Evolutionary conservation across 2,797 vertebrate species (phyloP).

Genomic region (Anolis apletophallus): DNA sequence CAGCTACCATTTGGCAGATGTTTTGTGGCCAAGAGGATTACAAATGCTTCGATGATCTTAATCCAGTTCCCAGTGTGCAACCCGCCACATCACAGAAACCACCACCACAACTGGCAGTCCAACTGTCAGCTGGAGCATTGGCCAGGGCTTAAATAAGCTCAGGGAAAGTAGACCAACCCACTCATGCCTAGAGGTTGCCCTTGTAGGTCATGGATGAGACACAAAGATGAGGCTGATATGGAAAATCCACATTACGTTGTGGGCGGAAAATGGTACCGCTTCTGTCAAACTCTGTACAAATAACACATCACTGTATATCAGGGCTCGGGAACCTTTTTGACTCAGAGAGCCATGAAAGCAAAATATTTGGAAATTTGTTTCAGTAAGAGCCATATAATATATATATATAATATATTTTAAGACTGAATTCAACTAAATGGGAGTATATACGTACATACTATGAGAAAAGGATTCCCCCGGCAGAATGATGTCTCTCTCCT

Average conservation of each 20-base stretch:
- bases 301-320: not conserved
- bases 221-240: conserved; percentile 60
- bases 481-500: too few relatives aligned
- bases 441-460: too few relatives aligned
- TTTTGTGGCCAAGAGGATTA: conserved; percentile 70
- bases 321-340: too few relatives aligned
- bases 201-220: conserved; percentile 68
- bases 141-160: conserved; percentile 69
- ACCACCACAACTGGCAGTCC: conserved; percentile 73
- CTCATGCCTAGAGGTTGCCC: conserved; percentile 67
- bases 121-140: conserved; percentile 68
- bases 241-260: conserved; percentile 68
- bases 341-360: too few relatives aligned
- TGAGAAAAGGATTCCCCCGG: too few relatives aligned
- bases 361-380: too few relatives aligned
- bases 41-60: conserved; percentile 72
- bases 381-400: too few relatives aligned
- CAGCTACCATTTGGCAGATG: conserved; percentile 70
- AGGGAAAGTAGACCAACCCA: conserved; percentile 62
- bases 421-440: too few relatives aligned
- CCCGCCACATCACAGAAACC: conserved; percentile 75
- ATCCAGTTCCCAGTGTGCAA: conserved; percentile 72
- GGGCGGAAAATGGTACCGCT: conserved; percentile 57
- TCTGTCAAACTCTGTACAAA: conserved; percentile 58
- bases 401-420: too few relatives aligned